Evolutionary conservation across 2,888 invertebrate species (phyloP).

Genomic region (Baronia brevicornis): DNA sequence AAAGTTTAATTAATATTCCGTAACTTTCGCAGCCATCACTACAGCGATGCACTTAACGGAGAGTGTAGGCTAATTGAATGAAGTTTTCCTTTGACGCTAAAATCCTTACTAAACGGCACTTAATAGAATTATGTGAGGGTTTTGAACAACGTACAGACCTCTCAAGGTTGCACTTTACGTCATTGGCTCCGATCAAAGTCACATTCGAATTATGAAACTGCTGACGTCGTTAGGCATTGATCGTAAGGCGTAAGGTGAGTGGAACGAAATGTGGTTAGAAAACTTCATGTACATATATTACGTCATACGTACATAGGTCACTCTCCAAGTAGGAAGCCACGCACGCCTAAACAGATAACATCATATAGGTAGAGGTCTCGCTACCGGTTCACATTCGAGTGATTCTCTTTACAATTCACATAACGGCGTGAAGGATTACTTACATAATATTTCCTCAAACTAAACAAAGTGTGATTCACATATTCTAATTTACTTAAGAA

Average conservation of each 20-base stretch:
- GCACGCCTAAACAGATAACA: too few relatives aligned
- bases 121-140: constrained; percentile 38
- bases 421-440: constrained; percentile 41
- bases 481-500: too few relatives aligned
- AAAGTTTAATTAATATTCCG: not conserved
- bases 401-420: constrained; percentile 38
- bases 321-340: too few relatives aligned
- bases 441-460: constrained; percentile 48
- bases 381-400: constrained; percentile 27
- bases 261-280: too few relatives aligned
- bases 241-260: too few relatives aligned
- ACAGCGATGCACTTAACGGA: constrained; percentile 5
- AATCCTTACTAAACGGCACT: constrained; percentile 28
- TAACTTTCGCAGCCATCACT: constrained; percentile 1
- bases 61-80: constrained; percentile 26
- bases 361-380: not conserved
- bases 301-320: too few relatives aligned
- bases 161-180: too few relatives aligned
- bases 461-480: constrained; percentile 40
- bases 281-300: too few relatives aligned
- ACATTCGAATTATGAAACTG: too few relatives aligned
- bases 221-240: too few relatives aligned
- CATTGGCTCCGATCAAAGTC: too few relatives aligned
- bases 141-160: constrained; percentile 53
- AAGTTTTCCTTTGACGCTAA: constrained; percentile 31